Percentiles rank a stretch among this genome's conserved stretches.
phyloP scores from a whole-genome alignment of 2,113 vertebrate species.

The Macaca nemestrina region DNA sequence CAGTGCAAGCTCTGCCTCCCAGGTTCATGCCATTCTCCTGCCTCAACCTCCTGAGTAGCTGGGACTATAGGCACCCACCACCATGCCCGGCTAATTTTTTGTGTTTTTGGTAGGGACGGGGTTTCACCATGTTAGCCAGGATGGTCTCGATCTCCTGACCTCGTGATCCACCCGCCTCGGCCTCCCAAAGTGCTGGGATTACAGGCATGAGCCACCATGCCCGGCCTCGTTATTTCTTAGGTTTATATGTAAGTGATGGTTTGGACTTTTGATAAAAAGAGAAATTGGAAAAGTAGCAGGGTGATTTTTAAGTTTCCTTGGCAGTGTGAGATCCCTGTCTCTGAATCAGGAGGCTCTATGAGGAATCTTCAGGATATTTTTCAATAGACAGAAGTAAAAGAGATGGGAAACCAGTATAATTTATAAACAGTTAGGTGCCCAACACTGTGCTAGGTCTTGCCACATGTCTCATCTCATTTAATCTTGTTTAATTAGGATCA shows the following conservation, averaged over 20 bases:
- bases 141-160: too few species aligned
- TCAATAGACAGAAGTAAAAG: not conserved
- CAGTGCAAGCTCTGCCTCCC: too few species aligned
- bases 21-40: too few species aligned
- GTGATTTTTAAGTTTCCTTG: slow-evolving; percentile 3
- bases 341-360: not conserved
- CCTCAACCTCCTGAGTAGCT: too few species aligned
- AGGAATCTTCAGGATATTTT: not conserved
- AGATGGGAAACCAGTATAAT: not conserved
- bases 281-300: not conserved
- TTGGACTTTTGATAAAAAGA: slow-evolving; percentile 5
- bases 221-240: not conserved
- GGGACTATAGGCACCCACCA: too few species aligned
- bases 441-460: not conserved
- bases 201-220: too few species aligned
- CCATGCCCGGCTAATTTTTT: too few species aligned
- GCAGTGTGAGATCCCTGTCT: not conserved
- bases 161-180: too few species aligned
- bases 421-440: not conserved
- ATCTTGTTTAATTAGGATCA: slow-evolving; percentile 54
- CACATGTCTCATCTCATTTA: slow-evolving; percentile 27
- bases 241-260: not conserved
- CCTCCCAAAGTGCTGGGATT: too few species aligned
- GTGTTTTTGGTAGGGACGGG: too few species aligned
- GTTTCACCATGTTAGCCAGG: too few species aligned